Percentiles rank a stretch among this genome's conserved stretches.
Conservation (phyloP, 2,113 vertebrate genomes). For the Physeter macrocephalus region DNA sequence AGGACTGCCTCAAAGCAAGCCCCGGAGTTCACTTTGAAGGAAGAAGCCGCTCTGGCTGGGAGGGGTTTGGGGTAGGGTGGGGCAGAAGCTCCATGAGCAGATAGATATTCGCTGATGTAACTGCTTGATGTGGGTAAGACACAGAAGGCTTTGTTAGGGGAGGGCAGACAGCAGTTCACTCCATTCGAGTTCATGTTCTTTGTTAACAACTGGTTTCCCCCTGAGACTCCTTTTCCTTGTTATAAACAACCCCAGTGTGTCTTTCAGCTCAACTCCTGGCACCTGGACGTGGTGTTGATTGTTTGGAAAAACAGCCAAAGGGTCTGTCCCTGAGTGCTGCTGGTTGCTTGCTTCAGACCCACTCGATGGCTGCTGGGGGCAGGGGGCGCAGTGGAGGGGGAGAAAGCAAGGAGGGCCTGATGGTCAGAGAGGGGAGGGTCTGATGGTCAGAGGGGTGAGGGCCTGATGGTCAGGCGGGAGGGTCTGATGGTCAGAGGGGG, state of each 20-base stretch:
- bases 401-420: too few species aligned
- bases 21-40: background rate
- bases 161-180: slow-evolving; percentile 53
- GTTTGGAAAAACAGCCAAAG: slow-evolving; percentile 54
- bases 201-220: slow-evolving; percentile 13
- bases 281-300: slow-evolving; percentile 59
- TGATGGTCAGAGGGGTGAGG: too few species aligned
- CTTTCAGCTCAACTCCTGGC: slow-evolving; percentile 34
- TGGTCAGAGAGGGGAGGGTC: too few species aligned
- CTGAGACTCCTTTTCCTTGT: slow-evolving; percentile 10
- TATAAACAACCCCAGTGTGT: background rate
- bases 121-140: slow-evolving; percentile 24
- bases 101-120: background rate
- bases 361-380: background rate
- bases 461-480: background rate
- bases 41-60: background rate
- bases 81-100: background rate
- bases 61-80: background rate
- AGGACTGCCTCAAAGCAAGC: background rate
- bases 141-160: slow-evolving; percentile 31
- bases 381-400: too few species aligned
- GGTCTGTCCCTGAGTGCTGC: slow-evolving; percentile 50
- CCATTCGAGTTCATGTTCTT: slow-evolving; percentile 36
- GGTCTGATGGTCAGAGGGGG: background rate
- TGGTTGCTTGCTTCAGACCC: background rate